Base-by-base conservation (phyloP, 2,888 invertebrate genomes). In the Alentia gelatinosa region DNA sequence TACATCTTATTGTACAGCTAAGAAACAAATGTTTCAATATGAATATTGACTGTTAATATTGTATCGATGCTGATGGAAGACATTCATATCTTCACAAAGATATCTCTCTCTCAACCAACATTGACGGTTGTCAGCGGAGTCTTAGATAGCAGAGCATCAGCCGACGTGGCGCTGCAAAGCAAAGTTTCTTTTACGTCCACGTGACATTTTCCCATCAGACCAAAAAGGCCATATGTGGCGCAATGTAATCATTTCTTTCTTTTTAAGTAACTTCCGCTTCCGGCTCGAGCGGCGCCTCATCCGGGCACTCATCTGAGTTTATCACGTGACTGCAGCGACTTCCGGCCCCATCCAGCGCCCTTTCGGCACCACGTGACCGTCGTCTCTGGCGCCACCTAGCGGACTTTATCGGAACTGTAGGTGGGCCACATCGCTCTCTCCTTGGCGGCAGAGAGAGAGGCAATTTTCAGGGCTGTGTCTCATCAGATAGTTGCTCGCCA, bases 381-480 rank as follows among this genome's bases (percentile, higher is more conserved):
- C 33, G 68, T 26, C 26, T 3, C 12, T 30, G 68, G 68, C 68
- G 68, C 68, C 68, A 3, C 68, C n/a, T 68, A 4, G 68, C 33
- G 68, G 68, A 30, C 68, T 68, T 30, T 79, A 9, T 79, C 37
- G 15, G 79, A 79, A 37, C 79, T 79, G 19, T 35, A 12, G 39
- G 79, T 39, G 68, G 26, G 30, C 33, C 68, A 12, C 68, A 30
- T 30, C 12, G 68, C 4, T 12, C 5, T 3, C 68, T 4, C 68
- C 30, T 68, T 30, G 68, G 23, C 68, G 26, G 68, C 68, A 30
- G n/a, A 30, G 68, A 68, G 56, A n/a, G 56, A 56, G 68, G 68
- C 79, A 79, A 79, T 79, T 79, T 79, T 79, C 79, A 39, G 37
- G 79, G 39, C 79, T 37, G 79, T 35, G 79, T 79, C 37, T 39